These are phyloP conservation scores for Apamea anceps DNA, from an alignment of 2,888 invertebrate species.

Conservation along the genomic window DNA sequence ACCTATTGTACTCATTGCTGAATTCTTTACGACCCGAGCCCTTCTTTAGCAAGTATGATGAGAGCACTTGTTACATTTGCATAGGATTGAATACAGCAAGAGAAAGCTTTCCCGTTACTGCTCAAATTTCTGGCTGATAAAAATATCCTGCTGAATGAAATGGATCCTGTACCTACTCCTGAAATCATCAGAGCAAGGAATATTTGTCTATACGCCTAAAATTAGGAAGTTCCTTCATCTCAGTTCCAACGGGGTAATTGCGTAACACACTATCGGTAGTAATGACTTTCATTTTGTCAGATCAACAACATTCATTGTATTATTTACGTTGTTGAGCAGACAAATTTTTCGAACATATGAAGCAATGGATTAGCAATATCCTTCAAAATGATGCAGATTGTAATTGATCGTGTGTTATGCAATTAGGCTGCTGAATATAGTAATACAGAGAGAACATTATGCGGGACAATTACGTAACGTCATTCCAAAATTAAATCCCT, in stretches of 20 bases:
- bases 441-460: neutral
- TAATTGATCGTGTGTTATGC: neutral
- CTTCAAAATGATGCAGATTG: neutral
- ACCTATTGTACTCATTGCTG: conserved; percentile 52
- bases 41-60: conserved; percentile 41
- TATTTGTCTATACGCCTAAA: neutral
- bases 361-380: neutral
- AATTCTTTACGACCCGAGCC: conserved; percentile 29
- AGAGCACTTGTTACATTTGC: conserved; percentile 21
- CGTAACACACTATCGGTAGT: neutral
- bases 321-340: neutral
- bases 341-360: neutral
- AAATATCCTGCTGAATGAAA: too few species aligned
- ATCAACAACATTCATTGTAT: neutral
- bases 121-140: neutral
- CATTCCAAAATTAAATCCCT: neutral
- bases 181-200: neutral
- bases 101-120: conserved; percentile 2
- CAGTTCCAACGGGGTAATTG: neutral
- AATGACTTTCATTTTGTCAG: neutral
- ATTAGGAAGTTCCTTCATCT: neutral
- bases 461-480: neutral
- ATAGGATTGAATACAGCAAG: conserved; percentile 8
- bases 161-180: too few species aligned
- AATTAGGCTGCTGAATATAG: too few species aligned